Evolutionary conservation across 2,113 vertebrate genomes (phyloP).

Genomic region (Ceyx margarethae): DNA sequence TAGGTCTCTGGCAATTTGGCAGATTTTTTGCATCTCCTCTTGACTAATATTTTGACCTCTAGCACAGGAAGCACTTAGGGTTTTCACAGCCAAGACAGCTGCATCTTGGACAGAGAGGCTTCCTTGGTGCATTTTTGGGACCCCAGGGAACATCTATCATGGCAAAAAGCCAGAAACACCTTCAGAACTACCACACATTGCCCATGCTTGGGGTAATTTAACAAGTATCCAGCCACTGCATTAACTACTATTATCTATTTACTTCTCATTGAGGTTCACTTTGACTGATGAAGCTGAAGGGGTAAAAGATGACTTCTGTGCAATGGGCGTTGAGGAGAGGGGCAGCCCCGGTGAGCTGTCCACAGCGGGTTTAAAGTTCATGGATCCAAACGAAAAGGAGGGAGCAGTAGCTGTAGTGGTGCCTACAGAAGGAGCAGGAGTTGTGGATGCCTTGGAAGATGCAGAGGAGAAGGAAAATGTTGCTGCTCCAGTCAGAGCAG

Average conservation of each 20-base stretch:
- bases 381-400: conserved; percentile 67
- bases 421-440: not conserved
- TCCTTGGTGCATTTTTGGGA: not conserved
- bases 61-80: not conserved
- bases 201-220: not conserved
- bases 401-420: not conserved
- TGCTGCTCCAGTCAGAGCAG: conserved; percentile 24
- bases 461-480: conserved; percentile 71
- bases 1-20: not conserved
- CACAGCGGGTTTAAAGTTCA: conserved; percentile 70
- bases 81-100: not conserved
- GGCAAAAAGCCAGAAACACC: not conserved
- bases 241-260: conserved; percentile 22
- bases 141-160: fast-evolving
- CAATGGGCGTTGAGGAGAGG: conserved; percentile 17
- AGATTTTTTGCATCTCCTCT: not conserved
- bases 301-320: conserved; percentile 60
- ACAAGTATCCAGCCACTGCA: not conserved
- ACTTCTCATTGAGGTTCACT: conserved; percentile 91
- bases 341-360: conserved; percentile 40
- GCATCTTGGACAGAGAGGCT: not conserved
- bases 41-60: not conserved
- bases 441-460: conserved; percentile 50
- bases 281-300: conserved; percentile 75
- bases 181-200: not conserved